Conservation (phyloP, 1,140 invertebrate species). For the Maconellicoccus hirsutus region DNA sequence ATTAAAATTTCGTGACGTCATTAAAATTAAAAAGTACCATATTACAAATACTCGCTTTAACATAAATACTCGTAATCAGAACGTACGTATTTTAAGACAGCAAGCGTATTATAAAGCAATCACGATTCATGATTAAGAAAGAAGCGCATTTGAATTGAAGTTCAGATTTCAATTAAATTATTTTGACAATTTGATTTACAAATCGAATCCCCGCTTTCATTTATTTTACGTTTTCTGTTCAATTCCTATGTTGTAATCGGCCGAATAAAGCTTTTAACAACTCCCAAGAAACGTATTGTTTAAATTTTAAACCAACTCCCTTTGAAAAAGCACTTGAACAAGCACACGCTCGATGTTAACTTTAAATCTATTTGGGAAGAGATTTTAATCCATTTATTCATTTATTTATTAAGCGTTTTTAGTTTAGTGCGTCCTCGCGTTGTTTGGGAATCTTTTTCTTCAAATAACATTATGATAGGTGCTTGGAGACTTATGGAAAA, state of each 20-base stretch:
- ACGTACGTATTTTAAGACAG: too few relatives aligned
- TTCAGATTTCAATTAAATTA: background rate
- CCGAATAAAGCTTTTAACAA: constrained; percentile 10
- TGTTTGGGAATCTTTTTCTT: too few relatives aligned
- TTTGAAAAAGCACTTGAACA: background rate
- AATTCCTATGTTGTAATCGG: background rate
- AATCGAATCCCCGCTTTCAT: background rate
- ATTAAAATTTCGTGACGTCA: too few relatives aligned
- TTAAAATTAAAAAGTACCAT: too few relatives aligned
- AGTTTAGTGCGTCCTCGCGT: too few relatives aligned
- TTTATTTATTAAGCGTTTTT: background rate
- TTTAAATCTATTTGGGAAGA: constrained; percentile 8
- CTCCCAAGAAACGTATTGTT: constrained; percentile 20
- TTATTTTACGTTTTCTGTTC: background rate
- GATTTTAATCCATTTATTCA: constrained; percentile 5
- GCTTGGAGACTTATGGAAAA: too few relatives aligned
- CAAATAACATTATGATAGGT: too few relatives aligned
- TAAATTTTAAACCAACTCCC: constrained; percentile 10
- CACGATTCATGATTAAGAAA: background rate
- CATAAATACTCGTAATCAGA: too few relatives aligned
- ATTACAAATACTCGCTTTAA: too few relatives aligned
- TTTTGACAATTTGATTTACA: constrained; percentile 6
- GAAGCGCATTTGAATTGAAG: background rate
- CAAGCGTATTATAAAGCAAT: background rate
- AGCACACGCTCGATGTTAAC: background rate